These are phyloP conservation scores for Naso thynnoides DNA, from an alignment of 2,797 vertebrate species.

Conservation along the genomic window DNA sequence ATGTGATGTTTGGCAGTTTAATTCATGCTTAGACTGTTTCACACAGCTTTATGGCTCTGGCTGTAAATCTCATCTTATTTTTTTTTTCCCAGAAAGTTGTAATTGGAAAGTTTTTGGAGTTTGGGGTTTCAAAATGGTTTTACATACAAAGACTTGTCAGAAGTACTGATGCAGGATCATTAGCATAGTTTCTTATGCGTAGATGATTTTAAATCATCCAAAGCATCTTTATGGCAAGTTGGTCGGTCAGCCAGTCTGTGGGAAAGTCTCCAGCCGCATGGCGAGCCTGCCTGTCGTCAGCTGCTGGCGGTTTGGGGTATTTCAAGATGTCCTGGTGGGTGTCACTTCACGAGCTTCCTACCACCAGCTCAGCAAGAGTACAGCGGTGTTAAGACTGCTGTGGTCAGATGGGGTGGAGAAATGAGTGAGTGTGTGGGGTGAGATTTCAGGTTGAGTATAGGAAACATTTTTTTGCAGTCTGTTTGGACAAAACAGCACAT, in stretches of 20 bases:
- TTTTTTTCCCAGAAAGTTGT: not conserved
- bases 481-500: constrained; percentile 26
- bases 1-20: constrained; percentile 14
- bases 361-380: constrained; percentile 49
- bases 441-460: constrained; percentile 33
- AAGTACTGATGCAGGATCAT: not conserved
- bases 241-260: constrained; percentile 32
- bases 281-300: constrained; percentile 64
- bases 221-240: not conserved
- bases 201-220: not conserved
- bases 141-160: not conserved
- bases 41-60: not conserved
- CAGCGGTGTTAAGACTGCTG: constrained; percentile 57
- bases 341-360: constrained; percentile 65
- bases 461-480: constrained; percentile 31
- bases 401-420: constrained; percentile 57
- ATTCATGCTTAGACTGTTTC: not conserved
- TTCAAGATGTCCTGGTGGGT: constrained; percentile 71
- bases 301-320: constrained; percentile 73
- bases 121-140: not conserved
- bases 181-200: not conserved
- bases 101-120: not conserved
- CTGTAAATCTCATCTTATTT: not conserved
- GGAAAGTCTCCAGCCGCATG: constrained; percentile 58
- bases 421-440: constrained; percentile 27